phyloP scores from a whole-genome alignment of 2,113 vertebrate genomes.

The Emydocephalus ijimae region DNA sequence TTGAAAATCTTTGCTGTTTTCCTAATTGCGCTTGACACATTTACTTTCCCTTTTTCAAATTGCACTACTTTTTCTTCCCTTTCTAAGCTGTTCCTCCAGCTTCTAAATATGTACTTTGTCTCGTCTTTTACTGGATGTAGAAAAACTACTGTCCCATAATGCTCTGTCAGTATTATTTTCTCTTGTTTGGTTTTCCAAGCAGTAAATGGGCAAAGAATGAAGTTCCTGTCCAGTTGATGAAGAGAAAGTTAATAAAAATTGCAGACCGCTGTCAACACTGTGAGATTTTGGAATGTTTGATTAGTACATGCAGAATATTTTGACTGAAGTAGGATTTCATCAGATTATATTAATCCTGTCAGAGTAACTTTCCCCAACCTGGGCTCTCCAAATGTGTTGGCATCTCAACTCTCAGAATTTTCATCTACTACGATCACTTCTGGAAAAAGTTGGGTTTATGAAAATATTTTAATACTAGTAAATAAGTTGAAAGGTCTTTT shows the following conservation, averaged over 20 bases:
- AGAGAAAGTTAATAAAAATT: background rate
- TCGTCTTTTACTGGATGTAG: background rate
- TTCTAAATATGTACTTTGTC: background rate
- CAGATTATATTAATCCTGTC: background rate
- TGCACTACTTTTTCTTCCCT: background rate
- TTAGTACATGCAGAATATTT: background rate
- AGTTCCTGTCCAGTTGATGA: background rate
- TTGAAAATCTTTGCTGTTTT: background rate
- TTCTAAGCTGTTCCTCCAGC: background rate
- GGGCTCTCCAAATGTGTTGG: background rate
- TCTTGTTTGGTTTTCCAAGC: background rate
- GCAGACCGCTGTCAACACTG: too few relatives aligned
- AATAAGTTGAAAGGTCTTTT: conserved; percentile 5
- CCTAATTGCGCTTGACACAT: background rate
- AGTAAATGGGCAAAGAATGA: background rate
- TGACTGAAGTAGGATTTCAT: background rate
- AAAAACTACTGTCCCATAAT: background rate
- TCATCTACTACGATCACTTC: background rate
- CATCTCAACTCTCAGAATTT: background rate
- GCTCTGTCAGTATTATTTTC: background rate
- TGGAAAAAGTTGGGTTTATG: background rate
- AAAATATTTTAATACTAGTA: conserved; percentile 6
- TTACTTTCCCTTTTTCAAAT: background rate
- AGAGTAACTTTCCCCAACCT: background rate
- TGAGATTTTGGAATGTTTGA: background rate